Conservation (phyloP, 2,888 invertebrate species). For the Chloromyia formosa region DNA sequence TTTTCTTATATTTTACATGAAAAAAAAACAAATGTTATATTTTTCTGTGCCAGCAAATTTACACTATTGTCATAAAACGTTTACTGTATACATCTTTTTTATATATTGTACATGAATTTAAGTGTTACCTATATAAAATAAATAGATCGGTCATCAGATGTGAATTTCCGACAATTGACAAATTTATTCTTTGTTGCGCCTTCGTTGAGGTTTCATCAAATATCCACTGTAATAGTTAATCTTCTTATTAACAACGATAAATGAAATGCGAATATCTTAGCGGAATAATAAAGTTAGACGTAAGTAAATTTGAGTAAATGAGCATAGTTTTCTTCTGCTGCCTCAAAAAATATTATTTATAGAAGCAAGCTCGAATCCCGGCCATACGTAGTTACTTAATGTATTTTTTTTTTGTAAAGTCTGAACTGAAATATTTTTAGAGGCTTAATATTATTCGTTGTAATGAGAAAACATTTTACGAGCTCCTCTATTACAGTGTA, state of each 20-base stretch:
- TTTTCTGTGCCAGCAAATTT: conserved; percentile 16
- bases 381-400: too few species aligned
- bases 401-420: too few species aligned
- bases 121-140: conserved; percentile 17
- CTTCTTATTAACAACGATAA: too few species aligned
- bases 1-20: not conserved
- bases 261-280: too few species aligned
- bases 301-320: too few species aligned
- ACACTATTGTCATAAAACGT: not conserved
- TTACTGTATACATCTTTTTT: conserved; percentile 4
- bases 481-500: not conserved
- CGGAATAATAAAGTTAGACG: too few species aligned
- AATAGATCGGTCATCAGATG: not conserved
- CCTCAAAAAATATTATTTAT: too few species aligned
- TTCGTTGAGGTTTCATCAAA: not conserved
- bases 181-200: conserved; percentile 27
- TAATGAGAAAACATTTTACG: too few species aligned
- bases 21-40: not conserved
- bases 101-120: conserved; percentile 1
- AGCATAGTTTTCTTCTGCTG: too few species aligned
- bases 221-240: conserved; percentile 1
- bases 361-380: too few species aligned
- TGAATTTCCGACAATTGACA: conserved; percentile 1
- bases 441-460: too few species aligned
- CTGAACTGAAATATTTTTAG: too few species aligned